Conservation (phyloP, 1,140 invertebrate species). For the Scaptomyza montana region DNA sequence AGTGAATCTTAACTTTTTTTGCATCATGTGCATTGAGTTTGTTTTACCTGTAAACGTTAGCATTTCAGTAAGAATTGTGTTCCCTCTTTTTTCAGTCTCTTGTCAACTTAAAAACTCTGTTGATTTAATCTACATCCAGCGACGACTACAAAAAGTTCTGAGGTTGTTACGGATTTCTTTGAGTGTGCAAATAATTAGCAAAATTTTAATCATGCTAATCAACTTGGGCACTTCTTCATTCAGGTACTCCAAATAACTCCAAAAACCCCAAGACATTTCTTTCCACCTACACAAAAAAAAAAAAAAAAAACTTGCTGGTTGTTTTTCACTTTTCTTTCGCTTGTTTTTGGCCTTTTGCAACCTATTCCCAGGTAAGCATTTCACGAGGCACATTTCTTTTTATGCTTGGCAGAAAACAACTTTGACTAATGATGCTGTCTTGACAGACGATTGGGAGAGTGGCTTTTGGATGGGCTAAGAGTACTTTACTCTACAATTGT, state of each 20-base stretch:
- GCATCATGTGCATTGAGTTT: neutral
- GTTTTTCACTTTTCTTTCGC: conserved; percentile 7
- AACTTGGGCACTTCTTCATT: conserved; percentile 30
- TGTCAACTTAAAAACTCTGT: conserved; percentile 30
- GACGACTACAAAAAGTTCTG: conserved; percentile 15
- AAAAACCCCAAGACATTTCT: neutral
- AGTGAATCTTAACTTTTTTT: neutral
- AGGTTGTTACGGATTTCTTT: conserved; percentile 16
- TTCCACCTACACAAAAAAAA: neutral
- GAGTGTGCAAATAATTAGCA: conserved; percentile 49
- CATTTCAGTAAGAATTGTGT: neutral
- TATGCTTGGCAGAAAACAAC: conserved; percentile 32
- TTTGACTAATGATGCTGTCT: conserved; percentile 56
- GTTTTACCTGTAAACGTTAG: conserved; percentile 1
- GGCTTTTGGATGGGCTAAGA: neutral
- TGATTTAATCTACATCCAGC: conserved; percentile 40
- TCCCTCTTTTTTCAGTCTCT: neutral
- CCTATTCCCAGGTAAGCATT: conserved; percentile 35
- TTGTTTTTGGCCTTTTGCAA: conserved; percentile 17
- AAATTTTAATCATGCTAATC: conserved; percentile 59
- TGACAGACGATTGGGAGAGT: conserved; percentile 27
- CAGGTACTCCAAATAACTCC: neutral
- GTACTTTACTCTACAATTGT: conserved; percentile 18
- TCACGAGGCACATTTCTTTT: conserved; percentile 26
- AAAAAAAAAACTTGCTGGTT: neutral